phyloP scores from a whole-genome alignment of 2,888 invertebrate genomes.

The Amphipyra tragopoginis region DNA sequence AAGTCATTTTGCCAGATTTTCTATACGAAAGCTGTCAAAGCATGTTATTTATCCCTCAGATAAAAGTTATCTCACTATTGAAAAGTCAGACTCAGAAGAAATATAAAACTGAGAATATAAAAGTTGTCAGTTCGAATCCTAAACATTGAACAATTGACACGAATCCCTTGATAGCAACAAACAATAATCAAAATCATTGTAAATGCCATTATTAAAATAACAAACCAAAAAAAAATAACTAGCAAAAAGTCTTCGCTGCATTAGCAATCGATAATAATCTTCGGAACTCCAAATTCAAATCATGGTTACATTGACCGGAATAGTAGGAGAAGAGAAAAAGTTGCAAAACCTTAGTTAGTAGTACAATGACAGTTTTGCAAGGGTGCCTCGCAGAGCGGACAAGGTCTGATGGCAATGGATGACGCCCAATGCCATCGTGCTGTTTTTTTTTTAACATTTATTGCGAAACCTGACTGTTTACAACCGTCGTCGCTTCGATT shows the following conservation, averaged over 20 bases:
- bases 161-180: neutral
- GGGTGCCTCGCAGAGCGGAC: slow-evolving; percentile 48
- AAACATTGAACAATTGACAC: neutral
- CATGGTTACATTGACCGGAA: slow-evolving; percentile 38
- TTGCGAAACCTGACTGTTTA: slow-evolving; percentile 48
- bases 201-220: too few relatives aligned
- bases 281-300: slow-evolving; percentile 20
- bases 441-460: slow-evolving; percentile 16
- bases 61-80: too few relatives aligned
- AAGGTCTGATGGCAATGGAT: slow-evolving; percentile 58
- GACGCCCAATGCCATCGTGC: slow-evolving; percentile 35
- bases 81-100: too few relatives aligned
- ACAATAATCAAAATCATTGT: neutral
- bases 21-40: too few relatives aligned
- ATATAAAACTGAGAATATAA: neutral
- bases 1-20: too few relatives aligned
- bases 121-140: neutral
- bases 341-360: slow-evolving; percentile 61
- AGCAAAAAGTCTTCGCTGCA: slow-evolving; percentile 1
- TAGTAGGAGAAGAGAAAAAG: slow-evolving; percentile 34
- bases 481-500: slow-evolving; percentile 10
- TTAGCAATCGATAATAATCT: slow-evolving; percentile 19
- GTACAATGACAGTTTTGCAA: slow-evolving; percentile 68
- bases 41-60: too few relatives aligned
- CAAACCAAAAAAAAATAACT: too few relatives aligned